A percentile compares a stretch with the other conserved stretches of the same genome.
Evolutionary conservation across 2,888 invertebrate genomes (phyloP).

Genomic region (Odontocerum albicorne): DNA sequence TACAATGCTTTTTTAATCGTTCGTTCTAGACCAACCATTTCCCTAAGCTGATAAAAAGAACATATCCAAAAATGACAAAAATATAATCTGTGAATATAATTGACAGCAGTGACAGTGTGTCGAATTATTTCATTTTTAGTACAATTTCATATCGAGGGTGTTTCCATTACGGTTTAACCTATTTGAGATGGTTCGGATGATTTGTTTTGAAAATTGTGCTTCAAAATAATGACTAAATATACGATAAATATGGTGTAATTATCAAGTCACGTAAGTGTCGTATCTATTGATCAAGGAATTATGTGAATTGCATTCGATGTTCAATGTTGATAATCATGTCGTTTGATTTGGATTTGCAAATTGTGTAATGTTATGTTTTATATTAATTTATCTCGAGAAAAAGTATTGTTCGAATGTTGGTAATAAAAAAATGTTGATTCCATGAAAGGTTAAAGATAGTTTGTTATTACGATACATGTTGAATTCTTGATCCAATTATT

Average conservation of each 20-base stretch:
- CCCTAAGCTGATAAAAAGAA: slow-evolving; percentile 16
- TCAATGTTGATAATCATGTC: too few relatives aligned
- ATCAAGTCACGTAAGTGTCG: slow-evolving; percentile 22
- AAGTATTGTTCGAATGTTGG: too few relatives aligned
- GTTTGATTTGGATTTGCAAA: too few relatives aligned
- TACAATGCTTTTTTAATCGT: too few relatives aligned
- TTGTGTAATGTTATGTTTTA: too few relatives aligned
- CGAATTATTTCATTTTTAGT: not conserved
- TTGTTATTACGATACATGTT: too few relatives aligned
- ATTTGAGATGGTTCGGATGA: not conserved
- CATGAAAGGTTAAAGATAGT: too few relatives aligned
- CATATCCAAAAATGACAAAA: slow-evolving; percentile 17
- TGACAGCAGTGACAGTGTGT: slow-evolving; percentile 15
- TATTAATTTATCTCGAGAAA: too few relatives aligned
- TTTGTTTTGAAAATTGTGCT: slow-evolving; percentile 4
- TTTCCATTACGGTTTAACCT: slow-evolving; percentile 1
- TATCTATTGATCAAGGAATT: slow-evolving; percentile 26
- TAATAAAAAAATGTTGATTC: too few relatives aligned
- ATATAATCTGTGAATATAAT: slow-evolving; percentile 16
- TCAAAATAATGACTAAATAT: slow-evolving; percentile 7
- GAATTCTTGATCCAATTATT: too few relatives aligned
- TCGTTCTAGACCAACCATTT: not conserved
- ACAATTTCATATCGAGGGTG: not conserved
- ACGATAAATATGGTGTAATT: slow-evolving; percentile 10
- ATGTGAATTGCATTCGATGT: too few relatives aligned